Conservation (phyloP, 2,113 vertebrate genomes). For the Apteryx owenii region DNA sequence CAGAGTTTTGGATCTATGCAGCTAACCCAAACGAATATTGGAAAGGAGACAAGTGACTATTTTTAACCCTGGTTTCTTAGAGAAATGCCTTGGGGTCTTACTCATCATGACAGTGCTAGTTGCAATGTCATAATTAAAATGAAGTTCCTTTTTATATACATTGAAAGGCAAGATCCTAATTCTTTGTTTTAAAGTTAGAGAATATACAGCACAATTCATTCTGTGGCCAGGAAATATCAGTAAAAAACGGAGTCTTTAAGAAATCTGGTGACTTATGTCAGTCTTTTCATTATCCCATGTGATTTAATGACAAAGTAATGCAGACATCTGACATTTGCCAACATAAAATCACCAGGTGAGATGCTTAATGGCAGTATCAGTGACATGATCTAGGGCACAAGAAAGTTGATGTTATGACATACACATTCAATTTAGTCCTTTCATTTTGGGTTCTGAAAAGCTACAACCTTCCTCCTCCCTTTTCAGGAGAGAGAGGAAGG, state of each 20-base stretch:
- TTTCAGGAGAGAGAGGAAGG: background rate
- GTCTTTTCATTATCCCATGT: background rate
- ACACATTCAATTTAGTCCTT: background rate
- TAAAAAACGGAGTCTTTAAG: background rate
- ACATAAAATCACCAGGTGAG: background rate
- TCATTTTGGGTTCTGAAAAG: background rate
- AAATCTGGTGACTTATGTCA: rapidly evolving
- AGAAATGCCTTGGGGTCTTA: background rate
- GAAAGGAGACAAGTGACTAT: background rate
- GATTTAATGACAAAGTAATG: background rate
- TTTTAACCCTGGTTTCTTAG: background rate
- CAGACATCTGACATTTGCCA: background rate
- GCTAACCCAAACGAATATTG: background rate
- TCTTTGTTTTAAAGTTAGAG: background rate
- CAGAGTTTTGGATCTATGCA: background rate
- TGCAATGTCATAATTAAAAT: background rate
- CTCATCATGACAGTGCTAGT: background rate
- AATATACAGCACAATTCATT: background rate
- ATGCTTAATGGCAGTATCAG: background rate
- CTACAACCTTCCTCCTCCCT: background rate
- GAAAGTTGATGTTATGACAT: background rate
- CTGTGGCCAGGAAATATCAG: background rate
- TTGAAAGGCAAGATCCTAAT: background rate
- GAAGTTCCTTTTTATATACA: background rate
- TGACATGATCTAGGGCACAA: background rate